Conservation (phyloP, 2,113 vertebrate species). For the Noturus placidus region DNA sequence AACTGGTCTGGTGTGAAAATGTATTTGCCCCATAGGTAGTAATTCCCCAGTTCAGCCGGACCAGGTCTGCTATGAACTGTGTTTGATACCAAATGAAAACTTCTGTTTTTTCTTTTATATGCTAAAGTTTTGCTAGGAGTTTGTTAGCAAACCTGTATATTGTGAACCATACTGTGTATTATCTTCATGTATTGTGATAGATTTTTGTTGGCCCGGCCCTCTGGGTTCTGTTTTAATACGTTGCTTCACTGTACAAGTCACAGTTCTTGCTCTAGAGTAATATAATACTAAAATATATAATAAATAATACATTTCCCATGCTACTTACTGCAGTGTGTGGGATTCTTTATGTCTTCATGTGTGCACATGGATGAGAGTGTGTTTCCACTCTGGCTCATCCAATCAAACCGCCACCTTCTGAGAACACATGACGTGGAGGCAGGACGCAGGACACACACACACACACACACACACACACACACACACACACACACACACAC, state of each 20-base stretch:
- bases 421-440: conserved; percentile 4
- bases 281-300: too few relatives aligned
- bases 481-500: background rate
- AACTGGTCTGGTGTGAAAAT: too few relatives aligned
- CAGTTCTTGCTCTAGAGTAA: too few relatives aligned
- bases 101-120: background rate
- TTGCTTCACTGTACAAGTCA: too few relatives aligned
- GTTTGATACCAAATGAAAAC: background rate
- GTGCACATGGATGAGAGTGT: background rate
- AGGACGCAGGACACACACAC: too few relatives aligned
- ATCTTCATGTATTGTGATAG: too few relatives aligned
- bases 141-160: background rate
- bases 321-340: conserved; percentile 16
- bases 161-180: background rate
- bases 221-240: too few relatives aligned
- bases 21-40: too few relatives aligned
- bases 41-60: too few relatives aligned
- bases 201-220: too few relatives aligned
- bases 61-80: background rate
- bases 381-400: conserved; percentile 6
- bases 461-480: background rate
- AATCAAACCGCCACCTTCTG: background rate
- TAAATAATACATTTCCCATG: too few relatives aligned
- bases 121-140: too few relatives aligned
- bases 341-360: background rate